These are phyloP conservation scores for Cyanoramphus novaezelandiae DNA, from an alignment of 2,113 vertebrate species.

Conservation along the genomic window DNA sequence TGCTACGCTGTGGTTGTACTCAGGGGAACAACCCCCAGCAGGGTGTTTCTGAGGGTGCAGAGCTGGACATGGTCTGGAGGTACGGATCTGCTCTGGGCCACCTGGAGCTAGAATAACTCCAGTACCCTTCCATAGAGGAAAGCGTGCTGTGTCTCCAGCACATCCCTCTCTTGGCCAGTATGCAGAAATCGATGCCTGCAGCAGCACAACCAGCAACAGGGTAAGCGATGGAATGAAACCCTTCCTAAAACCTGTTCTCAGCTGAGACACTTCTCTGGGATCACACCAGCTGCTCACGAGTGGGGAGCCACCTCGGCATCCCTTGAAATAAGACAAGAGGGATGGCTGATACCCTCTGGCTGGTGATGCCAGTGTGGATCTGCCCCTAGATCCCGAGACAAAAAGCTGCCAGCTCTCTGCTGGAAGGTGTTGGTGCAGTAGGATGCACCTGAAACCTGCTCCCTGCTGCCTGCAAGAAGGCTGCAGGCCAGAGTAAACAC, in stretches of 20 bases:
- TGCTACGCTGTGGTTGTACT: accelerated
- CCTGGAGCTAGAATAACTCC: neutral
- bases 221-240: accelerated
- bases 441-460: neutral
- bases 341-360: neutral
- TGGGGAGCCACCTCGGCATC: neutral
- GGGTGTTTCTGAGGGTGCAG: neutral
- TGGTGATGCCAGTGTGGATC: neutral
- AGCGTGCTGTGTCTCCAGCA: neutral
- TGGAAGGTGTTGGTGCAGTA: neutral
- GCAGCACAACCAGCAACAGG: neutral
- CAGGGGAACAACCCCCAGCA: accelerated
- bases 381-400: neutral
- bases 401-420: neutral
- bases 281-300: neutral
- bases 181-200: neutral
- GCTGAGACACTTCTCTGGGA: neutral
- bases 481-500: neutral
- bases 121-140: neutral
- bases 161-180: neutral
- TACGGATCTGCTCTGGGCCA: neutral
- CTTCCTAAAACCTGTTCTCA: neutral
- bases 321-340: neutral
- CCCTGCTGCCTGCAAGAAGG: neutral
- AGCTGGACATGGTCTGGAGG: neutral